phyloP scores from a whole-genome alignment of 2,888 invertebrate genomes.

The Cephus nigrinus region DNA sequence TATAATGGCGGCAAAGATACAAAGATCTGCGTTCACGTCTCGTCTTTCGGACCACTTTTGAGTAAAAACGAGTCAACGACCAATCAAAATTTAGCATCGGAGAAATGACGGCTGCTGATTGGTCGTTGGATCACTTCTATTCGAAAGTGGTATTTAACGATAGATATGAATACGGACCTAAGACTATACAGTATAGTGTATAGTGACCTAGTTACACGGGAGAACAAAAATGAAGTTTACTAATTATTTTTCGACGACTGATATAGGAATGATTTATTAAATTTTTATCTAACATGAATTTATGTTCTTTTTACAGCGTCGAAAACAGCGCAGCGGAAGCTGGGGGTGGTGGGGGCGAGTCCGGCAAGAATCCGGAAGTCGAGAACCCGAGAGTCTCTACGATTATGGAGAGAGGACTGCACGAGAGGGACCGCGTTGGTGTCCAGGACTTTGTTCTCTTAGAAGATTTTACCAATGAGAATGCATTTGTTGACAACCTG shows the following conservation, averaged over 20 bases:
- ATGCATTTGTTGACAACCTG: conserved; percentile 88
- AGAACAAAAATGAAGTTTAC: neutral
- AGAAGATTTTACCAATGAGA: conserved; percentile 84
- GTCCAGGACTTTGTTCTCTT: conserved; percentile 93
- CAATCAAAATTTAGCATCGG: too few relatives aligned
- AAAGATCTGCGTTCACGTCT: neutral
- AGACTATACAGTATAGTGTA: too few relatives aligned
- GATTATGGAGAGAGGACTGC: conserved; percentile 82
- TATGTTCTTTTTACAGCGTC: conserved; percentile 6
- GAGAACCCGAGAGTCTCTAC: conserved; percentile 11
- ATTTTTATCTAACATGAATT: neutral
- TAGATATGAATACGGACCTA: too few relatives aligned
- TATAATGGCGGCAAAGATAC: neutral
- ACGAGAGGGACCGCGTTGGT: conserved; percentile 88
- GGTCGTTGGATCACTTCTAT: too few relatives aligned
- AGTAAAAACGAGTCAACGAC: too few relatives aligned
- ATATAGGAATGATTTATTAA: neutral
- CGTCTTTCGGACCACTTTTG: too few relatives aligned
- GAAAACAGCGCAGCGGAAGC: conserved; percentile 10
- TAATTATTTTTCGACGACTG: neutral
- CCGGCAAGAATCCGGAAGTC: neutral
- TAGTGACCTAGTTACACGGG: too few relatives aligned
- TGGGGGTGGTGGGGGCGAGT: conserved; percentile 12
- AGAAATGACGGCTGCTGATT: too few relatives aligned
- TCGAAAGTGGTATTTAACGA: too few relatives aligned